These are phyloP conservation scores for Harpalus rubripes DNA, from an alignment of 2,888 invertebrate species.

Conservation along the genomic window DNA sequence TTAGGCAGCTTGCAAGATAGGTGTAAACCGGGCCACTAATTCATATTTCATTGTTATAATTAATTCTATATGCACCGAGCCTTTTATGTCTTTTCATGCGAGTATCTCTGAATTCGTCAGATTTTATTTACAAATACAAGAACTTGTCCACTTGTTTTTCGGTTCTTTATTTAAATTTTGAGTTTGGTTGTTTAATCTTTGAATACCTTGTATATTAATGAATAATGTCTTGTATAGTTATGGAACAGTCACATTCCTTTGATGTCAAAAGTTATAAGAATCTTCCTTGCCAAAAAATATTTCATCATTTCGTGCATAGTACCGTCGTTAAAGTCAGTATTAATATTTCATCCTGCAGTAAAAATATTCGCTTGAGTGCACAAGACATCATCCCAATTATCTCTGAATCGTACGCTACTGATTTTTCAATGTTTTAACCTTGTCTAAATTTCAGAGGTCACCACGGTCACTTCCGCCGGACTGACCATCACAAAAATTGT, in stretches of 20 bases:
- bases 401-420: conserved; percentile 12
- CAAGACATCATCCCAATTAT: not conserved
- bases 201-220: not conserved
- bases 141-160: too few species aligned
- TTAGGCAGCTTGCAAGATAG: too few species aligned
- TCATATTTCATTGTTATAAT: too few species aligned
- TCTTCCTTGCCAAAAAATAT: too few species aligned
- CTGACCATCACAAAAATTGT: conserved; percentile 37
- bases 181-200: too few species aligned
- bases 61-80: too few species aligned
- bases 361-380: not conserved
- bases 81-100: too few species aligned
- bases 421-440: conserved; percentile 10
- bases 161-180: too few species aligned
- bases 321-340: not conserved
- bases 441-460: conserved; percentile 41
- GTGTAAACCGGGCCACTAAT: too few species aligned
- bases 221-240: not conserved
- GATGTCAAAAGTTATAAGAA: not conserved
- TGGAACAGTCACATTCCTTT: not conserved
- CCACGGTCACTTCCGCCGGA: conserved; percentile 8
- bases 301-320: not conserved
- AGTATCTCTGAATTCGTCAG: too few species aligned
- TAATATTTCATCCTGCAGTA: not conserved
- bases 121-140: too few species aligned